Evolutionary conservation across 2,888 invertebrate species (phyloP).

Genomic region (Adineta ricciae): DNA sequence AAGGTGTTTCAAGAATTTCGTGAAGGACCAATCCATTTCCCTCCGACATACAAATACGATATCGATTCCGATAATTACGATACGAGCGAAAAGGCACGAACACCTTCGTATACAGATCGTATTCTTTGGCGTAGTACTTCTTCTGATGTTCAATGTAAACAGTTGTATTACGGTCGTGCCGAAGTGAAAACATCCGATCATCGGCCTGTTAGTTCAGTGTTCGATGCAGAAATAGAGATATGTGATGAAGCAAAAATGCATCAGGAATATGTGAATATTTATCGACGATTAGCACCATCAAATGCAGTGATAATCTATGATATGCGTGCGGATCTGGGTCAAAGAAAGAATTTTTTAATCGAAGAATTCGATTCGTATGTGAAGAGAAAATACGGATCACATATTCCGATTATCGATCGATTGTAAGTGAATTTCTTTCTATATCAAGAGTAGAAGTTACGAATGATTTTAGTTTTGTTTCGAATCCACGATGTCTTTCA

Average conservation of each 20-base stretch:
- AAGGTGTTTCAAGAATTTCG: slow-evolving; percentile 78
- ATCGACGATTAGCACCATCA: neutral
- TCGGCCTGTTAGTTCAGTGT: slow-evolving; percentile 8
- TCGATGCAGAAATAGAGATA: neutral
- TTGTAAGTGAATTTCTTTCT: neutral
- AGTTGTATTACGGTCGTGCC: slow-evolving; percentile 30
- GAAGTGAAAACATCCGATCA: slow-evolving; percentile 33
- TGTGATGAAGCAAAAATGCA: neutral
- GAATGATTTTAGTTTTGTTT: neutral
- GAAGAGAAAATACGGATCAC: neutral
- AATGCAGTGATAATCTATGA: neutral
- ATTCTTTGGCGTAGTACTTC: slow-evolving; percentile 63
- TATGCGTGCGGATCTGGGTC: neutral
- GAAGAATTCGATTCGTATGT: neutral
- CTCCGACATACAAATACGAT: slow-evolving; percentile 97
- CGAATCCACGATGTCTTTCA: neutral
- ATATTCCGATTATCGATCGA: neutral
- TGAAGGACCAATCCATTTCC: slow-evolving; percentile 80
- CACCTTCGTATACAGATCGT: slow-evolving; percentile 96
- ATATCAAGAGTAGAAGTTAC: neutral
- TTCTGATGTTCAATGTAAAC: neutral
- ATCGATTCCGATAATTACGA: slow-evolving; percentile 96
- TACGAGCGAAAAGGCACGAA: slow-evolving; percentile 89
- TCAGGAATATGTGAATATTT: neutral
- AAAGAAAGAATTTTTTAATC: neutral